phyloP scores from a whole-genome alignment of 2,113 vertebrate genomes.

The Dolichallabes microphthalmus region DNA sequence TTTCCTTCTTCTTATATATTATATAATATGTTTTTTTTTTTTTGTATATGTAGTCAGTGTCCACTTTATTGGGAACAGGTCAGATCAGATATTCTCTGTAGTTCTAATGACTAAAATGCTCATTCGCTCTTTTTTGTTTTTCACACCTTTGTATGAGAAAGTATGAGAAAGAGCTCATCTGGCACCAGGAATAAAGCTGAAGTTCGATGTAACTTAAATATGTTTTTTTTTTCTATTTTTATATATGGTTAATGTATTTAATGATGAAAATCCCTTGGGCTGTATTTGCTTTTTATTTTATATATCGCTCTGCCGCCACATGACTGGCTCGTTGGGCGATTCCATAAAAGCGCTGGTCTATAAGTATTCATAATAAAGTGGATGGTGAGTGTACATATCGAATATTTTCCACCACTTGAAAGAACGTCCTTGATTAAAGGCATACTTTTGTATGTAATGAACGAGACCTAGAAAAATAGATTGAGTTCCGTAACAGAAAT shows the following conservation, averaged over 20 bases:
- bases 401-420: not conserved
- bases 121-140: not conserved
- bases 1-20: not conserved
- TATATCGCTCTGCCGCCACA: not conserved
- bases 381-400: not conserved
- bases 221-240: not conserved
- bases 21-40: not conserved
- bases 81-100: no score
- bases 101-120: no score
- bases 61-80: not conserved
- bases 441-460: conserved; percentile 9
- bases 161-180: not conserved
- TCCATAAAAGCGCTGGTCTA: not conserved
- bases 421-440: not conserved
- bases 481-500: conserved; percentile 6
- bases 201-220: not conserved
- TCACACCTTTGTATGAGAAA: not conserved
- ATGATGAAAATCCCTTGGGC: not conserved
- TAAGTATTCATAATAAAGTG: not conserved
- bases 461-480: conserved; percentile 4
- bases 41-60: not conserved
- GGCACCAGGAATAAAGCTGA: not conserved
- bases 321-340: not conserved
- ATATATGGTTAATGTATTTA: not conserved
- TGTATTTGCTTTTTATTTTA: not conserved